Percentiles rank a stretch among this genome's conserved stretches.
These are phyloP conservation scores for Mus pahari DNA, from an alignment of 2,113 vertebrate species.

Conservation along the genomic window DNA sequence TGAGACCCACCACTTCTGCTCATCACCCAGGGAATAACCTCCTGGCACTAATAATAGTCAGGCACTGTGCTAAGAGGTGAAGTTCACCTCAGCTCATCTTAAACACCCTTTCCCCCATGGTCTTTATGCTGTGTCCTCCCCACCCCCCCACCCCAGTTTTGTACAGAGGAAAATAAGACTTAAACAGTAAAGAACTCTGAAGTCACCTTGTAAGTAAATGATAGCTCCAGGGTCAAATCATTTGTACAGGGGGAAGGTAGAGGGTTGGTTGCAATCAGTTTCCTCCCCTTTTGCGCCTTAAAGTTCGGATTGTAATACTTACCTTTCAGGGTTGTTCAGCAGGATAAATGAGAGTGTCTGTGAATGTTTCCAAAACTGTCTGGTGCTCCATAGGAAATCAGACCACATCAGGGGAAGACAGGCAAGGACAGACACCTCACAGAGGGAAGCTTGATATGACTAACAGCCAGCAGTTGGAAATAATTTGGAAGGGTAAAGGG, in stretches of 20 bases:
- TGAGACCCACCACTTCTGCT: neutral
- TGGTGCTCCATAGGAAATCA: conserved; percentile 51
- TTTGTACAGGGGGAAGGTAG: neutral
- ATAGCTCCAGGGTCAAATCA: neutral
- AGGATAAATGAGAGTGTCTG: conserved; percentile 25
- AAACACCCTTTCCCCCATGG: too few relatives aligned
- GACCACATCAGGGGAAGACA: neutral
- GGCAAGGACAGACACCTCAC: neutral
- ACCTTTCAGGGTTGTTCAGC: conserved; percentile 28
- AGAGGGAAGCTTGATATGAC: neutral
- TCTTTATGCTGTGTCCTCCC: neutral
- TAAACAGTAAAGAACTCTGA: neutral
- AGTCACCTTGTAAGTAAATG: neutral
- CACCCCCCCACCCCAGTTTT: neutral
- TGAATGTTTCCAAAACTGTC: neutral
- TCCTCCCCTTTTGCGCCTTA: neutral
- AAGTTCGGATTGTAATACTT: neutral
- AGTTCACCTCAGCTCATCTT: neutral
- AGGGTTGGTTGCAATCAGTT: neutral
- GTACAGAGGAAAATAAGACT: neutral
- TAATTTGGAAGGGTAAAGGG: neutral
- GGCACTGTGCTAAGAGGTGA: neutral
- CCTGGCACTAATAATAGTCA: neutral
- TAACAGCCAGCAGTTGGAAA: neutral
- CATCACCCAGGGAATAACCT: neutral